Percentiles rank a stretch among this genome's conserved stretches.
Conservation (phyloP, 2,888 invertebrate species). For the Trissonchulus sp. region DNA sequence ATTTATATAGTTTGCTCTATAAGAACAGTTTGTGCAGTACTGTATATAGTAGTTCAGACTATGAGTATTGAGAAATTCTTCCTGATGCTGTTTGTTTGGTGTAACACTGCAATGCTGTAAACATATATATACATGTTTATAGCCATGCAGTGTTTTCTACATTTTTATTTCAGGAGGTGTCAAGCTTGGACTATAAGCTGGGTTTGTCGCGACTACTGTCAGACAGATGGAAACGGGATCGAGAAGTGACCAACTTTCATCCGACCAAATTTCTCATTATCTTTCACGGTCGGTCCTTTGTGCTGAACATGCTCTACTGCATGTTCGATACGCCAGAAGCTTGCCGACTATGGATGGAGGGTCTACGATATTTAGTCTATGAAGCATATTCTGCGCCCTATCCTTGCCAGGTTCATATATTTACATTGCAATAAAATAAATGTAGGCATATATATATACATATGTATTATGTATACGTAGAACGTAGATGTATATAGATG, state of each 20-base stretch:
- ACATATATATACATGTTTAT: too few species aligned
- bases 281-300: slow-evolving; percentile 44
- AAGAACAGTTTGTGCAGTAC: too few species aligned
- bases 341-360: slow-evolving; percentile 30
- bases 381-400: slow-evolving; percentile 38
- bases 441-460: slow-evolving; percentile 38
- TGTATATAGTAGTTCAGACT: too few species aligned
- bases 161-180: not conserved
- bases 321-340: slow-evolving; percentile 35
- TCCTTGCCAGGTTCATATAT: slow-evolving; percentile 42
- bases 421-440: slow-evolving; percentile 48
- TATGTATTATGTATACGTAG: too few species aligned
- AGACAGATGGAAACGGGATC: slow-evolving; percentile 49
- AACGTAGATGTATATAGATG: too few species aligned
- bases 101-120: too few species aligned
- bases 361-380: slow-evolving; percentile 27
- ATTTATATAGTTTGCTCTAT: too few species aligned
- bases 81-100: too few species aligned
- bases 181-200: not conserved
- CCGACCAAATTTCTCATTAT: slow-evolving; percentile 44
- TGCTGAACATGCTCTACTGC: slow-evolving; percentile 39
- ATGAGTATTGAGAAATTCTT: too few species aligned
- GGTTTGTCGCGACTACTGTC: not conserved
- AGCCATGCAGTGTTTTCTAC: too few species aligned
- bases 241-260: slow-evolving; percentile 42